Percentiles rank a stretch among this genome's conserved stretches.
Conservation (phyloP, 2,888 invertebrate species). For the Thereva nobilitata region DNA sequence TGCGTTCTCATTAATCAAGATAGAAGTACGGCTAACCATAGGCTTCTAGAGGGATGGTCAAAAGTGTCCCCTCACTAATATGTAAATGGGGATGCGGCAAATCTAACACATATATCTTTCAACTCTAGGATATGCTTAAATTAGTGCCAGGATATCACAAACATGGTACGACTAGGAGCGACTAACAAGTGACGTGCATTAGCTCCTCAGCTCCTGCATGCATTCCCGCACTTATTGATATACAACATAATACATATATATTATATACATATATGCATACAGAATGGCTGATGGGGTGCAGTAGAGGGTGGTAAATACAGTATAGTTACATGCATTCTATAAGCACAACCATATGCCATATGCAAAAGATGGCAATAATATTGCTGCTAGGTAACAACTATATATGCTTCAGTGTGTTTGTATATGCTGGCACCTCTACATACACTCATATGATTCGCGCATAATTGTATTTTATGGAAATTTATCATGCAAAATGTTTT, state of each 20-base stretch:
- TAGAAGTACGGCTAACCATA: slow-evolving; percentile 27
- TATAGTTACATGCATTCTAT: too few species aligned
- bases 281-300: too few species aligned
- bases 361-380: too few species aligned
- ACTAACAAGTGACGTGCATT: slow-evolving; percentile 41
- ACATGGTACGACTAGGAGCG: slow-evolving; percentile 25
- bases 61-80: slow-evolving; percentile 31
- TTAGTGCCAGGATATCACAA: slow-evolving; percentile 41
- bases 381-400: too few species aligned
- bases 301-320: too few species aligned
- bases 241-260: slow-evolving; percentile 2
- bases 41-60: slow-evolving; percentile 7
- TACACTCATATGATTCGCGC: background rate
- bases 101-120: slow-evolving; percentile 41
- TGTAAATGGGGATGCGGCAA: slow-evolving; percentile 41
- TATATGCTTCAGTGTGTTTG: too few species aligned
- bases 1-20: slow-evolving; percentile 42
- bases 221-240: slow-evolving; percentile 34
- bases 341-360: too few species aligned
- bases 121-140: slow-evolving; percentile 40
- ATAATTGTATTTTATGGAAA: slow-evolving; percentile 33
- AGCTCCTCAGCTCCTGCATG: slow-evolving; percentile 35
- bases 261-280: background rate
- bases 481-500: slow-evolving; percentile 17
- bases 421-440: too few species aligned